Conservation (phyloP, 2,888 invertebrate genomes). For the Drosophila helvetica region DNA sequence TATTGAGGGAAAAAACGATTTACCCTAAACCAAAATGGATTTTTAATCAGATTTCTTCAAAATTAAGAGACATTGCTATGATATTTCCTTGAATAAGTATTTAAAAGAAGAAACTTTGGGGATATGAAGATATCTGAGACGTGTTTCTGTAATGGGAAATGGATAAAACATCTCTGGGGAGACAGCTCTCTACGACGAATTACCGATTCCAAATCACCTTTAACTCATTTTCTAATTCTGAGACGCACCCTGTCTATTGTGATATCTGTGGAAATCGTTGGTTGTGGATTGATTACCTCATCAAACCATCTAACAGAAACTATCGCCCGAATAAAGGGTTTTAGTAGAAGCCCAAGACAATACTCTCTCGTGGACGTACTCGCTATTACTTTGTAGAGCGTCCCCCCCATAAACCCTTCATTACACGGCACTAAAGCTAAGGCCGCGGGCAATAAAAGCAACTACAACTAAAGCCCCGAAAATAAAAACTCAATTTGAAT, state of each 20-base stretch:
- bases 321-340: slow-evolving; percentile 6
- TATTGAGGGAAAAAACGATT: no score
- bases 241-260: neutral
- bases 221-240: slow-evolving; percentile 2
- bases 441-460: slow-evolving; percentile 50
- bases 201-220: no score
- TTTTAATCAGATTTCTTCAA: no score
- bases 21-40: no score
- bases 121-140: no score
- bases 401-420: slow-evolving; percentile 67
- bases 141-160: neutral
- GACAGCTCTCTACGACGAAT: neutral
- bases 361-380: slow-evolving; percentile 14
- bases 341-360: slow-evolving; percentile 16
- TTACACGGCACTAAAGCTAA: slow-evolving; percentile 69
- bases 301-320: slow-evolving; percentile 21
- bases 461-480: slow-evolving; percentile 54
- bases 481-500: slow-evolving; percentile 69
- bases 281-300: slow-evolving; percentile 29
- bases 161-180: neutral
- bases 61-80: no score
- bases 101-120: no score
- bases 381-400: slow-evolving; percentile 36
- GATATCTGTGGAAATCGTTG: slow-evolving; percentile 25
- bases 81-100: no score